Conservation (phyloP, 2,888 invertebrate species). For the Allacma fusca region DNA sequence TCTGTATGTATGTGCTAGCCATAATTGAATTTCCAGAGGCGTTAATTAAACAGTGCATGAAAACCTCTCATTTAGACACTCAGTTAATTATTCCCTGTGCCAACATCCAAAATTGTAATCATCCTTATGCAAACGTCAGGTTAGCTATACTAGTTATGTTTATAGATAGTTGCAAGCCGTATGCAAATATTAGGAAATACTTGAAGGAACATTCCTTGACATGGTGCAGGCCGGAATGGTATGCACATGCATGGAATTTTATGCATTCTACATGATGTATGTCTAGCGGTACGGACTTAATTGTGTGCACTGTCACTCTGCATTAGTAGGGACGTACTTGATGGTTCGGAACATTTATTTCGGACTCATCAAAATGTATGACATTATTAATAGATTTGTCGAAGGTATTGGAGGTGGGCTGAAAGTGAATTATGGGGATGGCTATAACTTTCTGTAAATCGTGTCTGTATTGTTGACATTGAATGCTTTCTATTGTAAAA, state of each 20-base stretch:
- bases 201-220: background rate
- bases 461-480: too few species aligned
- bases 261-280: background rate
- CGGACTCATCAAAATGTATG: background rate
- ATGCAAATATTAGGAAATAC: background rate
- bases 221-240: slow-evolving; percentile 10
- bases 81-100: slow-evolving; percentile 9
- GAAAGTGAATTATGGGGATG: too few species aligned
- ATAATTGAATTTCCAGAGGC: slow-evolving; percentile 20
- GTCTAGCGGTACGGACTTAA: too few species aligned
- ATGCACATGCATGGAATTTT: background rate
- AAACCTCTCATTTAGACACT: slow-evolving; percentile 9
- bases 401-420: too few species aligned
- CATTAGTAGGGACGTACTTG: too few species aligned
- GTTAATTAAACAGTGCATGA: slow-evolving; percentile 24
- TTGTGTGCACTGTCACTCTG: too few species aligned
- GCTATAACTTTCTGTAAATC: too few species aligned
- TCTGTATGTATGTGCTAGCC: background rate
- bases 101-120: background rate
- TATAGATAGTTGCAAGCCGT: background rate
- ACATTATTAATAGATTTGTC: slow-evolving; percentile 2
- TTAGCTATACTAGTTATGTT: background rate
- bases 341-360: too few species aligned
- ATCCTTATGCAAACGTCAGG: background rate
- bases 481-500: too few species aligned